Percentiles rank a stretch among this genome's conserved stretches.
Evolutionary conservation across 64 coral and sea anemone genomes (phyloP).

Genomic region (Pocillopora damicornis): DNA sequence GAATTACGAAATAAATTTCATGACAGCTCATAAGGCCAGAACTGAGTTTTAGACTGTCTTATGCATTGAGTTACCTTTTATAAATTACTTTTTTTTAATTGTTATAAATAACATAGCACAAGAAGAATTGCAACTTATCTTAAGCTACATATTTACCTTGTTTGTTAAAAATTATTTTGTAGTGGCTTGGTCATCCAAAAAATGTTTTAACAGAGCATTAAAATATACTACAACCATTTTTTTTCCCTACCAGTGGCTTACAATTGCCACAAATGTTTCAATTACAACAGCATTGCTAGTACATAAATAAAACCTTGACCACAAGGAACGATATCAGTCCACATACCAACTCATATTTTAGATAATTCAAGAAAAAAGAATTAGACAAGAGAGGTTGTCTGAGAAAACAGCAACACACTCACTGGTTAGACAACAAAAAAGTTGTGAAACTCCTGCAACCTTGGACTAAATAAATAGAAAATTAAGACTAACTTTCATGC

Average conservation of each 20-base stretch:
- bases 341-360: not conserved
- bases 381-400: too few species aligned
- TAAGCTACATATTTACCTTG: not conserved
- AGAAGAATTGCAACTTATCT: not conserved
- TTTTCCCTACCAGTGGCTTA: not conserved
- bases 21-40: too few species aligned
- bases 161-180: not conserved
- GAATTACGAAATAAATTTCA: too few species aligned
- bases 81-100: not conserved
- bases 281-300: not conserved
- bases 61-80: too few species aligned
- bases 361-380: too few species aligned
- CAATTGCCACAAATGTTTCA: not conserved
- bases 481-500: too few species aligned
- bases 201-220: not conserved
- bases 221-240: not conserved
- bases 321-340: not conserved
- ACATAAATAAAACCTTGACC: not conserved
- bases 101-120: not conserved
- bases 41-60: too few species aligned
- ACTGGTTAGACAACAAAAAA: too few species aligned
- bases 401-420: too few species aligned
- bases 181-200: not conserved
- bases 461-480: too few species aligned
- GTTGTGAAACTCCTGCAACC: too few species aligned